Evolutionary conservation across 92 coral and sea anemone species (phyloP), one percentile per base, ranked within the genome.

Genomic region (Micromussa lordhowensis): DNA sequence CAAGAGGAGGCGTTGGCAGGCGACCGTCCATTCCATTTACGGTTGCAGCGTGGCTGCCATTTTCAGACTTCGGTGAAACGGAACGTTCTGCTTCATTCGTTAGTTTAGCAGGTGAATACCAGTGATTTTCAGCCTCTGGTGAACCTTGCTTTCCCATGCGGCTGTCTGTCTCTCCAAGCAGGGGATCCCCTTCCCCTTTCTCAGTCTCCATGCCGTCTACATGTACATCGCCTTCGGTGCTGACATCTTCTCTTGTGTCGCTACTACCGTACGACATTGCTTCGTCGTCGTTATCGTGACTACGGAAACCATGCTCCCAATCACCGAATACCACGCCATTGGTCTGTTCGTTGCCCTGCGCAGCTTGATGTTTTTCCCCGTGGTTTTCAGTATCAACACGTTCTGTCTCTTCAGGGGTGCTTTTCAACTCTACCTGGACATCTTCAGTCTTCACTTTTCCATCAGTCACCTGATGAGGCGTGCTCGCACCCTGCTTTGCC

Each of bases 201-300:
- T 59, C 57, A 31, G 53, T 29, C 11, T 78, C 85, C 22, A 49
- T 34, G 78, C 44, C 83, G 4, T 28, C 85, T 44, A 12, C 68
- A 4, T 28, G 77, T 44, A 12, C 68, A 4, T 78, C 90, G 26
- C 64, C 77, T 16, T 78, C 90, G 21, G 68, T 68, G 77, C 68
- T 86, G 22, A 77, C 90, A 6, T 78, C 75, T 36, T 86, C 88
- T 16, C 72, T 84, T 26, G 81, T 55, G n/a, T 84, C 81, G 13
- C 72, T 57, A 48, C 81, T 84, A 58, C 64, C 81, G 31, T n/a
- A 72, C 16, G 88, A 84, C 81, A 38, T 73, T 51, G 59, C 38
- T 19, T 84, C 88, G n/a, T 72, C 88, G 15, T 84, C 88, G 35
- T 54, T 6, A 16, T 38, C 85, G 13, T 57, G 63, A 4, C 40